Percentiles rank a stretch among this genome's conserved stretches.
Conservation (phyloP, 2,113 vertebrate species). For the Megaptera novaeangliae region DNA sequence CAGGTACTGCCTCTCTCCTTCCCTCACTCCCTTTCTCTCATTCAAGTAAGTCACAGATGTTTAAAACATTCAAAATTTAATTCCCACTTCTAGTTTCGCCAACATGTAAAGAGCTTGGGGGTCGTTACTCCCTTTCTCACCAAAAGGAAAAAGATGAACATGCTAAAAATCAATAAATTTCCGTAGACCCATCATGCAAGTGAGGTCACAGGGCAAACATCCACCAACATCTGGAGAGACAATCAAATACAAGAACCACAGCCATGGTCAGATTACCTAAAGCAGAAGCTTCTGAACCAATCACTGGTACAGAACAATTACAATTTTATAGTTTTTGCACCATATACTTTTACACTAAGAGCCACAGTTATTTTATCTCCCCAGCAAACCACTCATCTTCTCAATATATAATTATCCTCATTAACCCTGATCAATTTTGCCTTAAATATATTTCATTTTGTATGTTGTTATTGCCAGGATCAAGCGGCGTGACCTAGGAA, state of each 20-base stretch:
- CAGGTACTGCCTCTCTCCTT: too few species aligned
- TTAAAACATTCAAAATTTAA: neutral
- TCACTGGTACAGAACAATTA: neutral
- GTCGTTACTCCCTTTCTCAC: neutral
- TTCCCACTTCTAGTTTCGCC: neutral
- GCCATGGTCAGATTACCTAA: neutral
- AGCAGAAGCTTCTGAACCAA: neutral
- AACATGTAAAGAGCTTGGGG: neutral
- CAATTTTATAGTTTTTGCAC: neutral
- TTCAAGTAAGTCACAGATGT: neutral
- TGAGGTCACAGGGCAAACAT: neutral
- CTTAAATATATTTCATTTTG: neutral
- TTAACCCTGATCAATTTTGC: neutral
- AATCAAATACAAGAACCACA: neutral
- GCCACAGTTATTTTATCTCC: neutral
- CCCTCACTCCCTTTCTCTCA: neutral
- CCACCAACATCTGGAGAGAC: neutral
- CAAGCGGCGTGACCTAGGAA: neutral
- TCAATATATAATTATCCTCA: neutral
- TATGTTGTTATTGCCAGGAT: neutral
- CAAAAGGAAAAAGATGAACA: neutral
- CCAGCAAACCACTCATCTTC: neutral
- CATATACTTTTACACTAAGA: neutral
- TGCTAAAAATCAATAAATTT: neutral
- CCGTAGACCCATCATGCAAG: neutral